Percentiles rank a stretch among this genome's conserved stretches.
Evolutionary conservation across 2,113 vertebrate genomes (phyloP).

Genomic region (Chamaea fasciata): DNA sequence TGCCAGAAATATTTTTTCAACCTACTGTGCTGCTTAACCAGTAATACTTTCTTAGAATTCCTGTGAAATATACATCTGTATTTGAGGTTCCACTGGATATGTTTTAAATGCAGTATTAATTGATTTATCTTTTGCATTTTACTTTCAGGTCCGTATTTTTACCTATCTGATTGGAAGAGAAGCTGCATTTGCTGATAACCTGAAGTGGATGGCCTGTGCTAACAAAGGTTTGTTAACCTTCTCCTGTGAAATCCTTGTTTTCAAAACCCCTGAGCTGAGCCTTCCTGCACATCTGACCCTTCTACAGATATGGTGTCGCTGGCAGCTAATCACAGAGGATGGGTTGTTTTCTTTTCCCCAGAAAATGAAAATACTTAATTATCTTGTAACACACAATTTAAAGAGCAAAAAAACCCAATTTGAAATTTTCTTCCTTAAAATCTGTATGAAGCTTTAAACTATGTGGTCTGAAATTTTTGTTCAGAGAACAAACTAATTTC

Average conservation of each 20-base stretch:
- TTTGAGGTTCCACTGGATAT: background rate
- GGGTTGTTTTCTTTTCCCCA: background rate
- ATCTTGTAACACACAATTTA: background rate
- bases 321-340: background rate
- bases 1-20: slow-evolving; percentile 16
- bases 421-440: background rate
- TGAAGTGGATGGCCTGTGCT: slow-evolving; percentile 99
- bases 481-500: background rate
- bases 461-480: background rate
- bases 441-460: background rate
- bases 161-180: slow-evolving; percentile 98
- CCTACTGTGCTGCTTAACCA: background rate
- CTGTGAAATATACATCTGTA: background rate
- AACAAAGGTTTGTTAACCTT: slow-evolving; percentile 88
- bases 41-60: background rate
- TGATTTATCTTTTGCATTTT: slow-evolving; percentile 27
- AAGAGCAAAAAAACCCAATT: fast-evolving
- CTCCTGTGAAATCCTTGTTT: background rate
- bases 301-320: background rate
- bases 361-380: background rate
- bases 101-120: background rate
- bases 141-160: slow-evolving; percentile 91
- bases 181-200: slow-evolving; percentile 95
- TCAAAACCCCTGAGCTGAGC: background rate
- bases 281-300: background rate